A percentile compares a stretch with the other conserved stretches of the same genome.
These are phyloP conservation scores for Ametastegia equiseti DNA, from an alignment of 2,888 invertebrate species.

Conservation along the genomic window DNA sequence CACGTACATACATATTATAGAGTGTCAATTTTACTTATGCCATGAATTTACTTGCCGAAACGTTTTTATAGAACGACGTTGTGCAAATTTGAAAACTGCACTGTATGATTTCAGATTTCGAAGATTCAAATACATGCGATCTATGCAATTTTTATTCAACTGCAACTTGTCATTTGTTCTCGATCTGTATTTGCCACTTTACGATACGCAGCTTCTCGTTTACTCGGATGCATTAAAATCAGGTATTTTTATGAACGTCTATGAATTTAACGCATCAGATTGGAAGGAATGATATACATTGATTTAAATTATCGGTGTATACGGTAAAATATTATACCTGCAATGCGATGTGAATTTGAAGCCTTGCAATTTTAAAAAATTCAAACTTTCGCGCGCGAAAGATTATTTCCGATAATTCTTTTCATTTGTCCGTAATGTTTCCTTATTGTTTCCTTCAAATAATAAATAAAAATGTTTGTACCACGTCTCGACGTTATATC, in stretches of 20 bases:
- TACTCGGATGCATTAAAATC: not conserved
- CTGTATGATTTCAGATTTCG: not conserved
- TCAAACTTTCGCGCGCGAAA: not conserved
- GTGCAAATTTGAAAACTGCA: not conserved
- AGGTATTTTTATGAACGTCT: not conserved
- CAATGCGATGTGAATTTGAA: no score
- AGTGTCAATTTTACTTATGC: slow-evolving; percentile 12
- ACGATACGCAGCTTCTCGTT: no score
- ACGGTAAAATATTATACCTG: no score
- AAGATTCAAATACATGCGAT: not conserved
- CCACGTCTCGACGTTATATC: slow-evolving; percentile 17
- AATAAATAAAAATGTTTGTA: slow-evolving; percentile 18
- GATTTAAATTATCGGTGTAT: no score
- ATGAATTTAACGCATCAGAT: no score
- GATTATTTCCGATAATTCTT: not conserved
- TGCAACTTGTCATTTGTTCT: no score
- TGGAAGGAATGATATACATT: no score
- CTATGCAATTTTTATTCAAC: not conserved
- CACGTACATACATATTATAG: not conserved
- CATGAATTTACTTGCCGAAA: slow-evolving; percentile 7
- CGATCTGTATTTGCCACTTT: no score
- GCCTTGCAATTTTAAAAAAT: no score
- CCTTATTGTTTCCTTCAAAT: not conserved
- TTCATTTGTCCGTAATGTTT: not conserved
- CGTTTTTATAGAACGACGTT: not conserved